Evolutionary conservation across 2,797 vertebrate genomes (phyloP).

Genomic region (Decapterus maruadsi): DNA sequence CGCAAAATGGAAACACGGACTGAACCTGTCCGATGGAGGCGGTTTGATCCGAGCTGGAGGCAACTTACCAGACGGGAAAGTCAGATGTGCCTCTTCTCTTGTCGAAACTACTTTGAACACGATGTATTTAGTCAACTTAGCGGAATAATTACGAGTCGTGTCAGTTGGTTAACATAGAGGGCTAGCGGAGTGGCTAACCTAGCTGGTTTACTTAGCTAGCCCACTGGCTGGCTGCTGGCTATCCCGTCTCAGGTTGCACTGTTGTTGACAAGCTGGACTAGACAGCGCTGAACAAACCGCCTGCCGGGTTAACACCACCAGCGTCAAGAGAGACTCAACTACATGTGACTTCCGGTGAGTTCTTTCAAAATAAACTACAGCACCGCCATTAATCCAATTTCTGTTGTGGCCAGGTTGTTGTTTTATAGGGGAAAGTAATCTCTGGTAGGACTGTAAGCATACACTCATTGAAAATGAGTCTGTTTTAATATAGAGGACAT

Average conservation of each 20-base stretch:
- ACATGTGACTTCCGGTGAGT: not conserved
- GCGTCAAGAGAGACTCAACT: not conserved
- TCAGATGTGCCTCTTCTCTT: constrained; percentile 13
- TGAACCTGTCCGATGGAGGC: constrained; percentile 59
- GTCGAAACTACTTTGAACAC: constrained; percentile 38
- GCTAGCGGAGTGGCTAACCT: constrained; percentile 65
- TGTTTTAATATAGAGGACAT: not conserved
- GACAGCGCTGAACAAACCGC: constrained; percentile 47
- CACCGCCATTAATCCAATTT: not conserved
- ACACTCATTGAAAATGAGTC: rapidly evolving
- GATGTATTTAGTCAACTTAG: not conserved
- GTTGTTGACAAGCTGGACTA: constrained; percentile 77
- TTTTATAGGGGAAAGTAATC: not conserved
- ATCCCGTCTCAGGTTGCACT: constrained; percentile 81
- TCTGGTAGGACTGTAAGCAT: not conserved
- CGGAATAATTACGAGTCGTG: not conserved
- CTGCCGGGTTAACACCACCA: constrained; percentile 27
- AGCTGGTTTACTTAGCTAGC: constrained; percentile 71
- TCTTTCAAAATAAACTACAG: constrained; percentile 55
- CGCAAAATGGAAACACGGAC: constrained; percentile 75
- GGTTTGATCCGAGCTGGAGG: constrained; percentile 45
- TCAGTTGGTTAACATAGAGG: constrained; percentile 17
- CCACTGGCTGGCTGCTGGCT: constrained; percentile 55
- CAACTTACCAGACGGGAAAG: constrained; percentile 74
- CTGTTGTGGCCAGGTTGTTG: not conserved